Base-by-base conservation (phyloP, 2,113 vertebrate genomes). In the Aegypius monachus region DNA sequence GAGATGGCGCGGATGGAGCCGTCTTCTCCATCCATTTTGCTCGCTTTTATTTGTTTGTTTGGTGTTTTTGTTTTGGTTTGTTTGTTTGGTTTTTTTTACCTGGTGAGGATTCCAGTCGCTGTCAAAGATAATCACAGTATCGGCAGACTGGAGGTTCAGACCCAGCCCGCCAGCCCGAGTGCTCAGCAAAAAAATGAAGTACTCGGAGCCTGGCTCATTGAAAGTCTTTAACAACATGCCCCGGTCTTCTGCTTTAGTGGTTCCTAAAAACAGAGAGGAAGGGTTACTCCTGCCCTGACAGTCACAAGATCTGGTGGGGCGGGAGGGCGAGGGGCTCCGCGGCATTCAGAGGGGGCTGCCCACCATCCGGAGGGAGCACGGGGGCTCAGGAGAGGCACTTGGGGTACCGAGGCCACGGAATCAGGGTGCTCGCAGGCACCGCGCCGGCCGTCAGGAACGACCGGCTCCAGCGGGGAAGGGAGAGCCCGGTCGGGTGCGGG, bases 51-150 rank as follows among this genome's bases (percentile, higher is more conserved):
- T 25, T 61, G n/a, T 16, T 34, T 45, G 56, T 20, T 34, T 58
- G 56, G 55, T 56, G 52, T 26, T 40, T 55, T 55, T 55, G 53
- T 15, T 16, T 40, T 22, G 13, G 13, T 65, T 65, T 14, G 7
- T 38, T 26, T 34, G 56, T 22, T 71, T 22, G 13, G n/a, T n/a
- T 36, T 56, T 62, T 47, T 38, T 52, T 87, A 99, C 99, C 99
- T 99, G 99, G 95, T 99, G 99, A 1, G 99, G 99, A 92, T 99
- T 99, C 99, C 99, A 99, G 98, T 99, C 99, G 15, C 99, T 99
- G 98, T 99, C 99, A 5, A 99, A 99, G 95, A 99, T 99, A 89
- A 99, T 98, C 80, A 99, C 99, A 0, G 99, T 99, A 91, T 99
- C 99, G 0, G 99, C 99, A 0, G 99, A 99, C 98, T 99, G 99